Base-by-base conservation (phyloP, 2,113 vertebrate genomes). In the Ciconia boyciana region DNA sequence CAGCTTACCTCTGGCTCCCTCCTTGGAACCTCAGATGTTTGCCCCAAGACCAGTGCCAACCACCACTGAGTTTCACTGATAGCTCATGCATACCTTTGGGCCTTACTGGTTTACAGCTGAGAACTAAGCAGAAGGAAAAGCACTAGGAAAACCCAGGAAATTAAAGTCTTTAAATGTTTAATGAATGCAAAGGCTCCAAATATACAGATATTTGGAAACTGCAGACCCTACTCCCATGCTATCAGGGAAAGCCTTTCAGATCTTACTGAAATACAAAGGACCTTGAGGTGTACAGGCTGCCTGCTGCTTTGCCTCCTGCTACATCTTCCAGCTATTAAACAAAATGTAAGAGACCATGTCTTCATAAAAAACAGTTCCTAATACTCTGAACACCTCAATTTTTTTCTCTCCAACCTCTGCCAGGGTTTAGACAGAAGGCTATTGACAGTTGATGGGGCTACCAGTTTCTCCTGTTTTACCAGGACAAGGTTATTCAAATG, bases 401-500 rank as follows among this genome's bases (percentile, higher is more conserved):
- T 94, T 49, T 90, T 78, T 41, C 7, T 46, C n/a, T 87, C 24
- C 61, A 62, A 46, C 32, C 70, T 93, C 75, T 90, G 83, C 12
- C 79, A 87, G n/a, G 43, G 75, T 79, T 87, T 94, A 76, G 82
- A 66, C 44, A 94, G 78, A 68, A 75, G 70, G 29, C 48, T 72
- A 55, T 88, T 92, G 94, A 72, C 29, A 76, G 82, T 15, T 83
- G 70, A 79, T 71, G 44, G 61, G 44, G 24, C 43, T 90, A 64
- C 52, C 46, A 48, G 39, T 82, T 49, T 71, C 92, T 85, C 36
- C 62, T 93, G 69, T 84, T 91, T 85, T 46, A 87, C 65, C 32
- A 60, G 87, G 71, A 93, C 85, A 93, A 72, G 71, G 88, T 94
- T 95, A 86, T 95, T 90, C 62, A 95, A 69, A 93, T 93, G 85